Evolutionary conservation across 1,140 invertebrate genomes (phyloP).

Genomic region (Hormaphis cornu): DNA sequence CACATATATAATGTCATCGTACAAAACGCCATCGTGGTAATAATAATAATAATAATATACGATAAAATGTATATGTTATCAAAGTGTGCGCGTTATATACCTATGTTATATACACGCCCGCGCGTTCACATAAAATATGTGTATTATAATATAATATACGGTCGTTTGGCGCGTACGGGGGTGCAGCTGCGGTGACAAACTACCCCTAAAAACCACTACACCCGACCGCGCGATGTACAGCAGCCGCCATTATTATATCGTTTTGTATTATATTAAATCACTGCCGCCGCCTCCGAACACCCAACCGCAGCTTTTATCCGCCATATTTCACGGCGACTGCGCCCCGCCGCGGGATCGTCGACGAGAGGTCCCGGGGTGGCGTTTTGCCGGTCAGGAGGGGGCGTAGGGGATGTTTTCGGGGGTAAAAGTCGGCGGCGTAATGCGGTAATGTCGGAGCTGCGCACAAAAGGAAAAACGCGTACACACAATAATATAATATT

Average conservation of each 20-base stretch:
- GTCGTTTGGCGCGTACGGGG: no score
- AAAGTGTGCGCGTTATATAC: background rate
- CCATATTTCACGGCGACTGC: conserved; percentile 24
- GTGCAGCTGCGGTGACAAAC: background rate
- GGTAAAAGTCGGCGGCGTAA: no score
- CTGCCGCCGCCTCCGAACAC: conserved; percentile 16
- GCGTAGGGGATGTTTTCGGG: no score
- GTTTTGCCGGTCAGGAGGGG: no score
- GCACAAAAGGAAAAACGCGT: no score
- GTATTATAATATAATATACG: background rate
- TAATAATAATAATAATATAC: background rate
- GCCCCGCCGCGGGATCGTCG: no score
- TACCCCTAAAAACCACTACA: conserved; percentile 1
- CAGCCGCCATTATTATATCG: conserved; percentile 28
- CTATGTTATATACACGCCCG: background rate
- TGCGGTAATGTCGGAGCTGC: no score
- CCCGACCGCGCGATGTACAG: background rate
- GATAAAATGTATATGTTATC: no score
- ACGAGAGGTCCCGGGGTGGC: no score
- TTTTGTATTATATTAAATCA: conserved; percentile 26
- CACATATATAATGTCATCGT: no score
- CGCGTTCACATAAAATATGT: no score
- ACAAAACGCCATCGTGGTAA: background rate
- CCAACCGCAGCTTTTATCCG: conserved; percentile 28
- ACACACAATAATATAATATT: no score